phyloP scores from a whole-genome alignment of 2,797 vertebrate species.

The Echeneis naucrates region DNA sequence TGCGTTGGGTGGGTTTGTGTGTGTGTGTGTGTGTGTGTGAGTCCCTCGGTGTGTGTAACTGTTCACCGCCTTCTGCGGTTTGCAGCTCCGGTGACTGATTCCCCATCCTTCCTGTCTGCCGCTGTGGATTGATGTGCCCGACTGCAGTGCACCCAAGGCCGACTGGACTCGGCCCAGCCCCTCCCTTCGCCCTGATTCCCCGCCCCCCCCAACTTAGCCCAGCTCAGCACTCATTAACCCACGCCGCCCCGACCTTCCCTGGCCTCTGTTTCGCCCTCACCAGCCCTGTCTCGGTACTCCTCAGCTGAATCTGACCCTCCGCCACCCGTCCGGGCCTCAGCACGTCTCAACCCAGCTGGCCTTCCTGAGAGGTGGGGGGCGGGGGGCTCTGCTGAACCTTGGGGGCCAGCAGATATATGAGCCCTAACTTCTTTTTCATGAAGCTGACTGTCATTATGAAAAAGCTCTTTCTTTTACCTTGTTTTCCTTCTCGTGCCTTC shows the following conservation, averaged over 20 bases:
- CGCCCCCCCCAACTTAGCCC: slow-evolving; percentile 27
- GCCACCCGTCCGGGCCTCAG: neutral
- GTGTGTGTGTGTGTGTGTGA: slow-evolving; percentile 14
- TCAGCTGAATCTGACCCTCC: slow-evolving; percentile 24
- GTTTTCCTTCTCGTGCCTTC: slow-evolving; percentile 57
- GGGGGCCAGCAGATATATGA: slow-evolving; percentile 65
- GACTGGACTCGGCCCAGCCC: slow-evolving; percentile 1
- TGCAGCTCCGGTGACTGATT: slow-evolving; percentile 71
- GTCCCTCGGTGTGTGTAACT: slow-evolving; percentile 27
- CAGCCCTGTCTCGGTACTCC: slow-evolving; percentile 10
- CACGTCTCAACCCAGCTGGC: slow-evolving; percentile 6
- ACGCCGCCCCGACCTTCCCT: neutral
- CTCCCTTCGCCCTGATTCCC: slow-evolving; percentile 5
- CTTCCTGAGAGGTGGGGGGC: neutral
- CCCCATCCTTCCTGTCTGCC: slow-evolving; percentile 57
- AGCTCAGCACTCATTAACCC: slow-evolving; percentile 12
- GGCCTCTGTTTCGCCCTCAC: slow-evolving; percentile 1
- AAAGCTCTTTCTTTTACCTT: slow-evolving; percentile 68
- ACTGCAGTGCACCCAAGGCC: slow-evolving; percentile 59
- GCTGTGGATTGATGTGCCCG: slow-evolving; percentile 56
- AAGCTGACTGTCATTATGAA: slow-evolving; percentile 74
- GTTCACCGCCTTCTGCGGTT: slow-evolving; percentile 50
- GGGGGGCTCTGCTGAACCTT: slow-evolving; percentile 40
- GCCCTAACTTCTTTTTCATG: slow-evolving; percentile 72
- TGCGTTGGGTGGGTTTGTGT: slow-evolving; percentile 35